Evolutionary conservation across 2,113 vertebrate genomes (phyloP), one percentile per base, ranked within the genome.

Genomic region (Sprattus sprattus): DNA sequence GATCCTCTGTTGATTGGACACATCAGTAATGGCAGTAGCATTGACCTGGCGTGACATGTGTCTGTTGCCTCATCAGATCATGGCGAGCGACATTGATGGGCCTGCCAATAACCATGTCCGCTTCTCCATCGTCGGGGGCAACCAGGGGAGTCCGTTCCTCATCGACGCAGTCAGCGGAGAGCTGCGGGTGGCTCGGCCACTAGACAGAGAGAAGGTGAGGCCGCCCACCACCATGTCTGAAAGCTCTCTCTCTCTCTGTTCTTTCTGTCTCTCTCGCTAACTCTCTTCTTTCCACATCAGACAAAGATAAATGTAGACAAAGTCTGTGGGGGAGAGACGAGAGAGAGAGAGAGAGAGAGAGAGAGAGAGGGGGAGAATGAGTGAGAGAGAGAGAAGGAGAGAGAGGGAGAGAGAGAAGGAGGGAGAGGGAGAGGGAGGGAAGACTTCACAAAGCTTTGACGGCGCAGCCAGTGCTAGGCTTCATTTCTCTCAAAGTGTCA

Each of bases 131-230:
- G 91, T 91, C 88, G 94, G 94, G 3, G 95, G 96, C 85, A 97
- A 97, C 87, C 95, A 94, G 84, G 96, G 94, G 85, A 94, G 90
- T 83, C 95, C 95, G 1, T 97, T 97, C 86, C 93, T 95, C 25
- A 95, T 97, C 85, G 96, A 97, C 82, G 89, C 93, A 18, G 83
- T 91, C 11, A 92, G 89, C 44, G 96, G 96, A 71, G 95, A 96
- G 90, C 91, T 97, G 83, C 96, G 94, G 89, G 95, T 97, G 57
- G 94, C 95, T 78, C 95, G 91, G 83, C 91, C 91, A 91, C 93
- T 97, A n/a, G 96, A 97, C 88, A 93, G 96, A 91, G 96, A 97
- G 90, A 94, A 92, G 85, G 96, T 97, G 91, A 60, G 60, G 71
- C 71, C 28, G 15, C 13, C 71, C 39, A 32, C 71, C 71, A 39